Conservation (phyloP, 2,888 invertebrate species). For the Eurois occulta region DNA sequence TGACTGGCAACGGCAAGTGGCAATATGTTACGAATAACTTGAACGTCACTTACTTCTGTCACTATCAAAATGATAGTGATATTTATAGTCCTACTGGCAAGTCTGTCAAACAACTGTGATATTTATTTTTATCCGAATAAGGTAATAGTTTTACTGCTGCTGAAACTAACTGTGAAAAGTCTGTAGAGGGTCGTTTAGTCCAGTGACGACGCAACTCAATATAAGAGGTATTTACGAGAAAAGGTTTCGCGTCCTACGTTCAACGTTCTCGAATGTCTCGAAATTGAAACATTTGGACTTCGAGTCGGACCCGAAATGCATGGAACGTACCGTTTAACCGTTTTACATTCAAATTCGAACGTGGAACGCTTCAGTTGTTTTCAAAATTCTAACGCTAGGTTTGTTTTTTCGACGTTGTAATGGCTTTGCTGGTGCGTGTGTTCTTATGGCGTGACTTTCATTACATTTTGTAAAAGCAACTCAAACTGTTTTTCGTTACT, state of each 20-base stretch:
- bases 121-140: background rate
- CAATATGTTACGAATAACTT: slow-evolving; percentile 35
- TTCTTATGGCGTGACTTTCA: slow-evolving; percentile 1
- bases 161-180: background rate
- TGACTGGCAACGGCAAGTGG: slow-evolving; percentile 38
- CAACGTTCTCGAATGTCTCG: slow-evolving; percentile 27
- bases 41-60: background rate
- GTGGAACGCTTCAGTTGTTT: slow-evolving; percentile 27
- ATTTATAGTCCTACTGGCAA: background rate
- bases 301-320: slow-evolving; percentile 32
- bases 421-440: background rate
- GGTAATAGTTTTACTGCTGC: background rate
- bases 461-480: background rate
- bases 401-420: slow-evolving; percentile 25
- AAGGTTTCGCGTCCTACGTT: slow-evolving; percentile 40
- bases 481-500: background rate
- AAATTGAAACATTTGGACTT: slow-evolving; percentile 51
- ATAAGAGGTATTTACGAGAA: slow-evolving; percentile 46
- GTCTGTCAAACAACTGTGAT: background rate
- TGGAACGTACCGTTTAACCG: slow-evolving; percentile 18
- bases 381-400: slow-evolving; percentile 38
- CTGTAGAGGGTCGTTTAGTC: slow-evolving; percentile 31
- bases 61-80: background rate
- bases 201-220: slow-evolving; percentile 49
- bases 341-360: slow-evolving; percentile 44